Evolutionary conservation across 2,797 vertebrate species (phyloP).

Genomic region (Anas capensis): DNA sequence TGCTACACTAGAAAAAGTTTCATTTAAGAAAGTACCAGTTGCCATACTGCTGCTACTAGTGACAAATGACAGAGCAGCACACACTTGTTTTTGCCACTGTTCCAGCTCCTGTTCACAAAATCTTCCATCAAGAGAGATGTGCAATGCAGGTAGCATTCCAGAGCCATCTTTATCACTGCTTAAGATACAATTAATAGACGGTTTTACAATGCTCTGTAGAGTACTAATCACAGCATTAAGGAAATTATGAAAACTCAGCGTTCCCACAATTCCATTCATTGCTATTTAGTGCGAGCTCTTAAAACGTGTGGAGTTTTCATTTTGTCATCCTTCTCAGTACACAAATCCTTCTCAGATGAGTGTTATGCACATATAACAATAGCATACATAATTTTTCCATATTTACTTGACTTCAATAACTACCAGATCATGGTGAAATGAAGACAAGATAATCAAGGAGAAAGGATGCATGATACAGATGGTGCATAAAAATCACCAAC

Average conservation of each 20-base stretch:
- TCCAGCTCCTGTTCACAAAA: neutral
- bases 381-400: neutral
- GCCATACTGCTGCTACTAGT: neutral
- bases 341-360: neutral
- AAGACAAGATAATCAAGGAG: slow-evolving; percentile 8
- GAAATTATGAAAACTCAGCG: neutral
- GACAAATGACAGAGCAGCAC: neutral
- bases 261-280: neutral
- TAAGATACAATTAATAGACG: neutral
- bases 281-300: neutral
- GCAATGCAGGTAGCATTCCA: neutral
- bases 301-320: neutral
- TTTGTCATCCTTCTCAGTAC: neutral
- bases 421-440: neutral
- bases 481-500: neutral
- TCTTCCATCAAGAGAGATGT: neutral
- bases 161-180: neutral
- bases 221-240: neutral
- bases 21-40: neutral
- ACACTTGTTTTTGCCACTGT: neutral
- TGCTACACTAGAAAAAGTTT: neutral
- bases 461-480: neutral
- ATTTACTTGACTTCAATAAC: neutral
- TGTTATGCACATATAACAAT: neutral
- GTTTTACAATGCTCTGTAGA: neutral